phyloP scores from a whole-genome alignment of 2,113 vertebrate genomes.

The Murina feae region DNA sequence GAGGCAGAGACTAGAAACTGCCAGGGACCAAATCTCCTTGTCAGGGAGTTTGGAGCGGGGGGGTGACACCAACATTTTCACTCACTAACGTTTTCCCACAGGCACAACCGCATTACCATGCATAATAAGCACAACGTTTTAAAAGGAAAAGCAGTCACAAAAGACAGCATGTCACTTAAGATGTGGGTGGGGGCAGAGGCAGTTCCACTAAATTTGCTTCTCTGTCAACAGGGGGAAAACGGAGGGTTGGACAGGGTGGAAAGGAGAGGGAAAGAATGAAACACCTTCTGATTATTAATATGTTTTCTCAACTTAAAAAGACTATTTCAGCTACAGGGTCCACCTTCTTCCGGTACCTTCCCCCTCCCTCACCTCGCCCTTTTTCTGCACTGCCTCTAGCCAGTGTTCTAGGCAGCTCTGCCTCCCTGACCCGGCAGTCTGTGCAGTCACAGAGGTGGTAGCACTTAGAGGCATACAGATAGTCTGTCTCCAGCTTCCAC shows the following conservation, averaged over 20 bases:
- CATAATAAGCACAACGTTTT: background rate
- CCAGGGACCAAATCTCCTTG: background rate
- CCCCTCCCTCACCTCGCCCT: background rate
- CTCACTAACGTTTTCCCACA: background rate
- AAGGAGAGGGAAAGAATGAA: background rate
- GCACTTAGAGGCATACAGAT: background rate
- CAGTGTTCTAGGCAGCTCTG: background rate
- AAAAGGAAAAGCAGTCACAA: background rate
- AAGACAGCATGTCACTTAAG: background rate
- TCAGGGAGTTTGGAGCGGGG: background rate
- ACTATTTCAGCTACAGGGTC: background rate
- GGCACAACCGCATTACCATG: background rate
- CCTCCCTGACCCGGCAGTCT: background rate
- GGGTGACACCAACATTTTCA: background rate
- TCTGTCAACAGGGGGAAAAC: background rate
- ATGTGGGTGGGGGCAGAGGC: background rate
- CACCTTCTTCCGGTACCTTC: background rate
- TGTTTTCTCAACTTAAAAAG: slow-evolving; percentile 13
- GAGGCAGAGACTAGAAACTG: background rate
- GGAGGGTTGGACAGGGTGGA: background rate
- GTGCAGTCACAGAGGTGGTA: background rate
- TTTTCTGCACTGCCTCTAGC: background rate
- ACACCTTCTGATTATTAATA: background rate
- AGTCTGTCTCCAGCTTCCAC: background rate
- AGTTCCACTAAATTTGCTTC: background rate